These are phyloP conservation scores for Mamestra brassicae DNA, from an alignment of 2,888 invertebrate genomes.

Conservation along the genomic window DNA sequence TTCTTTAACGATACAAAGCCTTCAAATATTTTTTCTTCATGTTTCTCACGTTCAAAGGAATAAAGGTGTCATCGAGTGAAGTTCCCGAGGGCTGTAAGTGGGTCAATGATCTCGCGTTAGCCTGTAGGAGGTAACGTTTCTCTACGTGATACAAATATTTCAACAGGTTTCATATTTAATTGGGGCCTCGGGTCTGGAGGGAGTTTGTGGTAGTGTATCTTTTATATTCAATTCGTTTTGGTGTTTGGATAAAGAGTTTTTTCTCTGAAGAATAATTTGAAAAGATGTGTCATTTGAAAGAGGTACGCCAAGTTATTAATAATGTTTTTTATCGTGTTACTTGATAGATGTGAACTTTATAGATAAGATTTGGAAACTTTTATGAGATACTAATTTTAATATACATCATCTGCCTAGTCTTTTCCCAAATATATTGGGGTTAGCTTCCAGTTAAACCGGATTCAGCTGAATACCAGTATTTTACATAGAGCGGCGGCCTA, in stretches of 20 bases:
- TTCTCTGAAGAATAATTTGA: neutral
- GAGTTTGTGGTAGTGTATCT: neutral
- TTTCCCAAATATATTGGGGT: too few species aligned
- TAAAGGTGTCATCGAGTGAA: conserved; percentile 26
- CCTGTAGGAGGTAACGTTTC: conserved; percentile 28
- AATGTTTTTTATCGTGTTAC: too few species aligned
- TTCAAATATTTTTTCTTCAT: neutral
- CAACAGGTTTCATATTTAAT: conserved; percentile 45
- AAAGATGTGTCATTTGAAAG: neutral
- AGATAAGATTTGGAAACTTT: too few species aligned
- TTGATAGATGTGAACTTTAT: too few species aligned
- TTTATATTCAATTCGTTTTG: neutral
- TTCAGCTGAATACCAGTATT: too few species aligned
- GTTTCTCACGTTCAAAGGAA: neutral
- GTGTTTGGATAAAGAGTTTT: neutral
- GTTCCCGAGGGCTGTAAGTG: conserved; percentile 46
- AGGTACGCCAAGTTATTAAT: neutral
- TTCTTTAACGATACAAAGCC: neutral
- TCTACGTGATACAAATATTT: conserved; percentile 43
- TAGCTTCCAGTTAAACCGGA: too few species aligned
- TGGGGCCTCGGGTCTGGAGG: neutral
- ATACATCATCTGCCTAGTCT: too few species aligned
- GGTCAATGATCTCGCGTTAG: conserved; percentile 64
- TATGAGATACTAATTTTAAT: too few species aligned
- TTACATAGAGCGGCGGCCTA: too few species aligned